Conservation (phyloP, 2,888 invertebrate genomes). For the Meandrusa payeni region DNA sequence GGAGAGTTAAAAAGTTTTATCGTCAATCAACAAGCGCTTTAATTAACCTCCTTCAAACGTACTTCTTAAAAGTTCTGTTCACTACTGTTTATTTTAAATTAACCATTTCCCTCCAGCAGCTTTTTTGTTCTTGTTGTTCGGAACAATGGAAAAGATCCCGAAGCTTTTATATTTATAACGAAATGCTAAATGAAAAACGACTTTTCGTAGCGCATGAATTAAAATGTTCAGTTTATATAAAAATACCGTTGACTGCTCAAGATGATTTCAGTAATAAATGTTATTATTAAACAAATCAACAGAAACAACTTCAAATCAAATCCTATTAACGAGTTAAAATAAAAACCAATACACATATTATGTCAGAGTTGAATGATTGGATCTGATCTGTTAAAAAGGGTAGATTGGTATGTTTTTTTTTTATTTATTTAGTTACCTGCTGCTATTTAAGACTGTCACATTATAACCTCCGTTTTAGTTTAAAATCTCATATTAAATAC, state of each 20-base stretch:
- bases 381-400: too few species aligned
- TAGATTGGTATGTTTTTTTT: too few species aligned
- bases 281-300: too few species aligned
- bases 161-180: constrained; percentile 8
- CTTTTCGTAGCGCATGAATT: neutral
- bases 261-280: too few species aligned
- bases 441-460: too few species aligned
- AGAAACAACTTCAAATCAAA: too few species aligned
- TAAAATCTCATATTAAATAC: too few species aligned
- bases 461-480: too few species aligned
- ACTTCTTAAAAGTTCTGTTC: neutral
- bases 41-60: neutral
- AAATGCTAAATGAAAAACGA: constrained; percentile 7
- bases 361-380: too few species aligned
- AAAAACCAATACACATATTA: too few species aligned
- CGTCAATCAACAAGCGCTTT: constrained; percentile 1
- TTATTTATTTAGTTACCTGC: too few species aligned
- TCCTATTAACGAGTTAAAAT: too few species aligned
- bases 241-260: neutral
- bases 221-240: constrained; percentile 3
- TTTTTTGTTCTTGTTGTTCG: constrained; percentile 1
- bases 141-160: constrained; percentile 11
- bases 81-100: constrained; percentile 20
- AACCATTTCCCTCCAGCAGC: constrained; percentile 3
- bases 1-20: constrained; percentile 4